Percentiles rank a stretch among this genome's conserved stretches.
Conservation (phyloP, 2,888 invertebrate species). For the Ormyrus rosae region DNA sequence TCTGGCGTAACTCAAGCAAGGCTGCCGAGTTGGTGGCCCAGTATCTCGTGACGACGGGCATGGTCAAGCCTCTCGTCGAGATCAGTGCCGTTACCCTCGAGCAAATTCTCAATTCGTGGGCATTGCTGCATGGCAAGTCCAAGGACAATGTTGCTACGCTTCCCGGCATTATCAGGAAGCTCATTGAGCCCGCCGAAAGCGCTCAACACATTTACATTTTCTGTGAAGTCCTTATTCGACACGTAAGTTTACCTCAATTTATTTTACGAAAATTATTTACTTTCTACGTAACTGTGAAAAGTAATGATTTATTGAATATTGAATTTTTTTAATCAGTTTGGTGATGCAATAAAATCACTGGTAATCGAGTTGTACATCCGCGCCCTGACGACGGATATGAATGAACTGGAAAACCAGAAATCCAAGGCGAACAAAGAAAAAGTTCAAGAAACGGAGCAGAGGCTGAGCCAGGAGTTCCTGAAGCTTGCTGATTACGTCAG, state of each 20-base stretch:
- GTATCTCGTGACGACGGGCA: constrained; percentile 78
- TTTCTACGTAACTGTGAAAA: background rate
- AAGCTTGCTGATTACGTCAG: constrained; percentile 81
- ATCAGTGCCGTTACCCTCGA: constrained; percentile 70
- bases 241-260: constrained; percentile 69
- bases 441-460: constrained; percentile 78
- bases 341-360: constrained; percentile 79
- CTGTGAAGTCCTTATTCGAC: constrained; percentile 76
- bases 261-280: background rate
- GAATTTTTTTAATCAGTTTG: constrained; percentile 74
- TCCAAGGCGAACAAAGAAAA: constrained; percentile 77
- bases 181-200: constrained; percentile 79
- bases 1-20: constrained; percentile 79
- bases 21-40: constrained; percentile 79
- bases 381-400: constrained; percentile 86
- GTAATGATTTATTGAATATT: background rate
- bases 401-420: constrained; percentile 83
- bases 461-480: constrained; percentile 79
- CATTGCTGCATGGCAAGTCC: constrained; percentile 70
- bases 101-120: constrained; percentile 73
- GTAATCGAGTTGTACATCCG: constrained; percentile 85
- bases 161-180: constrained; percentile 74
- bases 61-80: constrained; percentile 77
- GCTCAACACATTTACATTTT: constrained; percentile 83
- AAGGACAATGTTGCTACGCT: constrained; percentile 70